Base-by-base conservation (phyloP, 2,797 vertebrate genomes). In the Hylomyscus alleni region DNA sequence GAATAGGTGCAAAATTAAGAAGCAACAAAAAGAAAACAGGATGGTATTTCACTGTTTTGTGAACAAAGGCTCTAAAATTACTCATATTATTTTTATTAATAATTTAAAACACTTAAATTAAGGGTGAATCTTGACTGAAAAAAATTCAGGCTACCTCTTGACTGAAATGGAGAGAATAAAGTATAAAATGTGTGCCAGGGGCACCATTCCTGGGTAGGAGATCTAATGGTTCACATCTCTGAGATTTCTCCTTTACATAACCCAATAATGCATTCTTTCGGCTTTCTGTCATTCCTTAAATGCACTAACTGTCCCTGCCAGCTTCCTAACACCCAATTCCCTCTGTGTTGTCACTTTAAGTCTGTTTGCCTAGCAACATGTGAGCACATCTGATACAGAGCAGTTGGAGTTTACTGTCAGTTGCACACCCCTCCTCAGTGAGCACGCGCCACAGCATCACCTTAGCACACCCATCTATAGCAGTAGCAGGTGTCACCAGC, bases 71-170 rank as follows among this genome's bases (percentile, higher is more conserved):
- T 15, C 72, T 44, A 54, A 15, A 56, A 54, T 94, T 67, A 76
- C 95, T 73, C 29, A 26, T 69, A 24, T 31, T 37, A 95, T 95
- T 80, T 80, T 94, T 69, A 89, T 44, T 34, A 93, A 34, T 37
- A 91, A 75, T 44, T 72, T 47, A 80, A 86, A 31, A 0, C 3
- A 88, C n/a, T 65, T 84, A 86, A 96, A 92, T 24, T 52, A 72
- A 95, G 50, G 29, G 10, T 85, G 58, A 87, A 37, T 24, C 17
- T 82, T 95, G 50, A 54, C 6, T 65, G 40, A 95, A 84, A 85
- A 84, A 40, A 29, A 29, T 50, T 69, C 34, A 52, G 29, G 31
- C 19, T 85, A 34, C 56, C 73, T 31, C n/a, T 73, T 29, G 15
- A 75, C 0, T 75, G 15, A 88, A 75, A 72, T 72, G 19, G 19